Percentiles rank a stretch among this genome's conserved stretches.
phyloP scores from a whole-genome alignment of 2,113 vertebrate species.

The Dipodomys merriami region DNA sequence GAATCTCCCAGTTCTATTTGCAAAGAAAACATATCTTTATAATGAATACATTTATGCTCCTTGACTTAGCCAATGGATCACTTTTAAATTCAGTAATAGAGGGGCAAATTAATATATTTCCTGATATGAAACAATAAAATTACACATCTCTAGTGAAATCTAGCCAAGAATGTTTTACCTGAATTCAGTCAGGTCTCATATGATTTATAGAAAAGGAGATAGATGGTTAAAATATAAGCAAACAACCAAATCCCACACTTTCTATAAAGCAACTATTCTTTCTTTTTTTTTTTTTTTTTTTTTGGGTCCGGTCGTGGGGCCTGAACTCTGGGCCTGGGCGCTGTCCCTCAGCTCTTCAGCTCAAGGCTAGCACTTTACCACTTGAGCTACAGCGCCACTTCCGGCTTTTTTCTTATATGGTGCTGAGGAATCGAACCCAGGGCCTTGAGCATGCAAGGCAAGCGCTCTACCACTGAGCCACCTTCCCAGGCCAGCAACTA shows the following conservation, averaged over 20 bases:
- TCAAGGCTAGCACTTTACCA: too few species aligned
- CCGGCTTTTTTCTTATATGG: too few species aligned
- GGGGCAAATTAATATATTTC: neutral
- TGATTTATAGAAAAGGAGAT: neutral
- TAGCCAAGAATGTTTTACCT: conserved; percentile 32
- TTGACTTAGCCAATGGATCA: conserved; percentile 1
- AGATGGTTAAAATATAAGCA: neutral
- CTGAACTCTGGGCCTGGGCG: too few species aligned
- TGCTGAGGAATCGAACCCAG: too few species aligned
- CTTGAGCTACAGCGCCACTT: too few species aligned
- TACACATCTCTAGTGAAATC: conserved; percentile 12
- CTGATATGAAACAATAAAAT: neutral
- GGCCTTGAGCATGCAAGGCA: too few species aligned
- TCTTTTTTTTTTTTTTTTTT: neutral
- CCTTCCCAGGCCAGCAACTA: too few species aligned
- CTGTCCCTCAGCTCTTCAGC: too few species aligned
- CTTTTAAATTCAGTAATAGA: conserved; percentile 21
- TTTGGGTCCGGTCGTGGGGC: too few species aligned
- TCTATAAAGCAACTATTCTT: neutral
- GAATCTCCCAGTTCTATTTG: neutral
- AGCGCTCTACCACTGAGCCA: too few species aligned
- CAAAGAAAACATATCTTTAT: neutral
- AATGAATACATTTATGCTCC: neutral
- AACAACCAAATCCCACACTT: conserved; percentile 11
- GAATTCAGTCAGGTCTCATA: neutral